Base-by-base conservation (phyloP, 2,888 invertebrate species). In the Leucania comma region DNA sequence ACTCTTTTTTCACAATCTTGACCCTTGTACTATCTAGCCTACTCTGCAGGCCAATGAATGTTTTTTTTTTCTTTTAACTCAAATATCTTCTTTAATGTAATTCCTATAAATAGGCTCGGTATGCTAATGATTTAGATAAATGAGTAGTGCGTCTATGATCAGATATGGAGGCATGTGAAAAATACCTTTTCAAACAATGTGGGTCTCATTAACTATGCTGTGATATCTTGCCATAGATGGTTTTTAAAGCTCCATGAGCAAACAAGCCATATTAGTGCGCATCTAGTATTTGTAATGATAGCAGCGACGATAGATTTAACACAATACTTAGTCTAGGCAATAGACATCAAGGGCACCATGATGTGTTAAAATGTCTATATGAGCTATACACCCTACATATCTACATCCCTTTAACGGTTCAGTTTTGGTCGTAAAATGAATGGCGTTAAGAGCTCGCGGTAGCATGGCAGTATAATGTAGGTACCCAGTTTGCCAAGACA, bases 201-300 rank as follows among this genome's bases (percentile, higher is more conserved):
- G 29, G 77, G 73, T 50, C 73, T 78, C 57, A 53, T 75, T 63
- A 63, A 50, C 9, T 22, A 68, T 12, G 22, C 57, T 22, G 22
- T 54, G 50, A 58, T 50, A 58, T 48, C 26, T 35, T 1, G 26
- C 32, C 42, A 22, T 63, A 26, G 12, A 78, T 24, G 56, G 77
- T n/a, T n/a, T 32, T 38, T 50, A 12, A 26, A 20, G 35, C 42
- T n/a, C 20, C n/a, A 26, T 32, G 26, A 73, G 32, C 17, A 29
- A 70, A 24, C 26, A 26, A 72, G 26, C 50, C 71, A 17, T 61
- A 35, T 42, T 10, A 22, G 57, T 58, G 24, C 10, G 10, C 10
- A 24, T 20, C 17, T 17, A 75, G 17, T 48, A 5, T 61, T 48
- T 32, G 17, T 20, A 24, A 22, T 29, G 20, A 66, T 54, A 38